A percentile compares a stretch with the other conserved stretches of the same genome.
phyloP scores from a whole-genome alignment of 2,797 vertebrate species.

The Onychomys torridus region DNA sequence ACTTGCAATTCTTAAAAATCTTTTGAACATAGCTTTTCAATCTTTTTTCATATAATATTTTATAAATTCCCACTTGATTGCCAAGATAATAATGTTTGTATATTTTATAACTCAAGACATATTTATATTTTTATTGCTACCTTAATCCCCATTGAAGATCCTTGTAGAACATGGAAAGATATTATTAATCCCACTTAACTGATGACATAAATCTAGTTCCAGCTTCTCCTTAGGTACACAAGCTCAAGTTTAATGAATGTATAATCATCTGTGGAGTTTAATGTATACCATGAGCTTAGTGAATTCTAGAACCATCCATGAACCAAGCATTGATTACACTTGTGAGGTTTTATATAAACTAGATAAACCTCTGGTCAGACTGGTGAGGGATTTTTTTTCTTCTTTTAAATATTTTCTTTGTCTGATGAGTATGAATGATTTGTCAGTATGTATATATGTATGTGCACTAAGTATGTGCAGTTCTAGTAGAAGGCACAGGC shows the following conservation, averaged over 20 bases:
- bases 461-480: not conserved
- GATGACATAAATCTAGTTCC: not conserved
- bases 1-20: constrained; percentile 10
- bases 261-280: not conserved
- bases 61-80: not conserved
- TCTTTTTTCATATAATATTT: constrained; percentile 24
- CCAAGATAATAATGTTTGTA: constrained; percentile 40
- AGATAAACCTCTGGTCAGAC: not conserved
- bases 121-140: not conserved
- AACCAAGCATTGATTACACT: not conserved
- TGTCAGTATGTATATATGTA: not conserved
- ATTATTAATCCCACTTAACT: not conserved
- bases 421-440: not conserved
- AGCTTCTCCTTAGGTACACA: not conserved
- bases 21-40: not conserved
- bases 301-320: not conserved
- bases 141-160: not conserved
- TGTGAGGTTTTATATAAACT: not conserved
- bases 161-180: not conserved
- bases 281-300: not conserved
- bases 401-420: not conserved
- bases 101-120: constrained; percentile 51
- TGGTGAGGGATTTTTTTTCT: not conserved
- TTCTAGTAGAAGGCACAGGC: not conserved
- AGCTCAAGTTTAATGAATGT: not conserved